phyloP scores from a whole-genome alignment of 2,888 invertebrate genomes.

The Trichogramma dendrolimi region DNA sequence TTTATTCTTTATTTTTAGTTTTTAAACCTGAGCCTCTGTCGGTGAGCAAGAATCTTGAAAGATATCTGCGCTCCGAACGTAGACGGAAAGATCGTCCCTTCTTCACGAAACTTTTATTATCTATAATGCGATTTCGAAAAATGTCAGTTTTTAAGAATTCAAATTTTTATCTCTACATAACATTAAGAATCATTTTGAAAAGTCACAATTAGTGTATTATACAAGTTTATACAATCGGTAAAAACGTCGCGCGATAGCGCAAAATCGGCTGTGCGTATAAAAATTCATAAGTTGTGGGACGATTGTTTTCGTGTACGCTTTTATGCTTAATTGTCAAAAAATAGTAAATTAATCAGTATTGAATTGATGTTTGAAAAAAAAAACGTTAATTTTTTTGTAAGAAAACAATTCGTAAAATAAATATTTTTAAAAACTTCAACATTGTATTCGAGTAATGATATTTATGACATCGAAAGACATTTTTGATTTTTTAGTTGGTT shows the following conservation, averaged over 20 bases:
- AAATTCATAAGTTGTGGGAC: no score
- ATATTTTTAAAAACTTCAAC: neutral
- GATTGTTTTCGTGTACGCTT: no score
- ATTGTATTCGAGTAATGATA: neutral
- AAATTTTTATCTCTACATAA: no score
- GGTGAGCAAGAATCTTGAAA: conserved; percentile 25
- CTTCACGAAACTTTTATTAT: conserved; percentile 24
- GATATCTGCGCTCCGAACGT: conserved; percentile 18
- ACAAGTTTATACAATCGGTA: no score
- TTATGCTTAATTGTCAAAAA: no score
- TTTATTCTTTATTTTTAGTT: neutral
- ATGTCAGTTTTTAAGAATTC: no score
- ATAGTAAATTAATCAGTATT: no score
- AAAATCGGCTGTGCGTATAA: no score
- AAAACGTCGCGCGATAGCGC: no score
- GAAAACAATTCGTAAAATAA: neutral
- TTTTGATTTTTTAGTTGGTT: neutral
- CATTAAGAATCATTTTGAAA: no score
- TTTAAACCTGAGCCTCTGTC: conserved; percentile 23
- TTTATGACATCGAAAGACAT: neutral
- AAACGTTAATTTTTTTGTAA: neutral
- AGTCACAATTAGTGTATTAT: no score
- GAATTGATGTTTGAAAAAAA: no score
- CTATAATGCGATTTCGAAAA: conserved; percentile 11
- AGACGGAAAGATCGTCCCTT: conserved; percentile 28